Conservation (phyloP, 2,113 vertebrate species). For the Nettapus auritus region DNA sequence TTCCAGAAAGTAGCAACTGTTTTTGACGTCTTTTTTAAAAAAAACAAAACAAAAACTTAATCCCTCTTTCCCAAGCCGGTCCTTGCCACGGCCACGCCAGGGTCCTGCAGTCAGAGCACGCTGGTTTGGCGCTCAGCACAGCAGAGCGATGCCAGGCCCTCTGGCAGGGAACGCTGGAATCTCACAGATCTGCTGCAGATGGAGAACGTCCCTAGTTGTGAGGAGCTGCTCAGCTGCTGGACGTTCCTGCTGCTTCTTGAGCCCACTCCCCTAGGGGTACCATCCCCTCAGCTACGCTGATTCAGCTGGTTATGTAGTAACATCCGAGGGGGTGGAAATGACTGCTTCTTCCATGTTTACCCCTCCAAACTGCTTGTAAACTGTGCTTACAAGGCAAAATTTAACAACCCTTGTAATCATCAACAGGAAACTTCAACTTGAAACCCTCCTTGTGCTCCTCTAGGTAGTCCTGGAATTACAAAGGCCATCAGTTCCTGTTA, state of each 20-base stretch:
- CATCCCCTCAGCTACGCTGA: background rate
- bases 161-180: background rate
- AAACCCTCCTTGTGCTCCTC: background rate
- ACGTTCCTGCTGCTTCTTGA: background rate
- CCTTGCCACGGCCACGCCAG: background rate
- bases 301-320: background rate
- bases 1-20: background rate
- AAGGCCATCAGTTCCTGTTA: background rate
- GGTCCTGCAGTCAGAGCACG: background rate
- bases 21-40: background rate
- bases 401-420: background rate
- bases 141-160: background rate
- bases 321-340: background rate
- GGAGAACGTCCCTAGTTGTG: background rate
- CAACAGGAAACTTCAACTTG: background rate
- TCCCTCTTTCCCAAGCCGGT: background rate
- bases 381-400: conserved; percentile 18
- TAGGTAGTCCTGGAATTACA: background rate
- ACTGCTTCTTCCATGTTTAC: background rate
- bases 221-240: background rate
- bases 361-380: background rate
- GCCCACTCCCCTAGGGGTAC: background rate
- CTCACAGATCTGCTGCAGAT: background rate
- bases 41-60: background rate
- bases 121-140: background rate